These are phyloP conservation scores for Muscicapa comitata DNA, from an alignment of 2,797 vertebrate species.

Conservation along the genomic window DNA sequence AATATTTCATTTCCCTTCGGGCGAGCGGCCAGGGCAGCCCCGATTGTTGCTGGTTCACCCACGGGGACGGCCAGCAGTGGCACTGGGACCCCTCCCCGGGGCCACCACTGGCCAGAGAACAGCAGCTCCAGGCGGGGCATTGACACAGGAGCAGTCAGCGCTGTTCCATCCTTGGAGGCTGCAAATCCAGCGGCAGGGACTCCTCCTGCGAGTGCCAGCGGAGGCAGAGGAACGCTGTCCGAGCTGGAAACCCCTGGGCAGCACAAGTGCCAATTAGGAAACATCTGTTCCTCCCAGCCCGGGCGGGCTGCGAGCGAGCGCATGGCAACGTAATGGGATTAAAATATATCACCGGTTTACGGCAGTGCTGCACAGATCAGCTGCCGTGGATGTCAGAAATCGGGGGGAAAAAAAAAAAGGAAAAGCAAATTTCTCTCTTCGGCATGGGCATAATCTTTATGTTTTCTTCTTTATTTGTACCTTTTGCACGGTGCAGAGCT, in stretches of 20 bases:
- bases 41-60: not conserved
- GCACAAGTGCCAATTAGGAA: slow-evolving; percentile 59
- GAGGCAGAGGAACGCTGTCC: not conserved
- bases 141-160: not conserved
- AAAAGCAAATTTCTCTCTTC: not conserved
- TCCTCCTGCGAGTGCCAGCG: not conserved
- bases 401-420: not conserved
- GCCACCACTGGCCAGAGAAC: fast-evolving
- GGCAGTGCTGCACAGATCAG: not conserved
- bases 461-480: not conserved
- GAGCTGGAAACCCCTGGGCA: slow-evolving; percentile 30
- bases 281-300: slow-evolving; percentile 59
- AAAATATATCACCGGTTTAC: slow-evolving; percentile 40
- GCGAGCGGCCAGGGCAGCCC: not conserved
- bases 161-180: not conserved
- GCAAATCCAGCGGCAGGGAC: not conserved
- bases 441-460: not conserved
- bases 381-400: not conserved
- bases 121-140: not conserved
- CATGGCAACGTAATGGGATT: slow-evolving; percentile 66
- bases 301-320: not conserved
- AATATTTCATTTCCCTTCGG: not conserved
- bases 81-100: not conserved
- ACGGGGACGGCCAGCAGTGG: fast-evolving
- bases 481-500: not conserved